These are phyloP conservation scores for Orussus abietinus DNA, from an alignment of 1,140 invertebrate species.

Conservation along the genomic window DNA sequence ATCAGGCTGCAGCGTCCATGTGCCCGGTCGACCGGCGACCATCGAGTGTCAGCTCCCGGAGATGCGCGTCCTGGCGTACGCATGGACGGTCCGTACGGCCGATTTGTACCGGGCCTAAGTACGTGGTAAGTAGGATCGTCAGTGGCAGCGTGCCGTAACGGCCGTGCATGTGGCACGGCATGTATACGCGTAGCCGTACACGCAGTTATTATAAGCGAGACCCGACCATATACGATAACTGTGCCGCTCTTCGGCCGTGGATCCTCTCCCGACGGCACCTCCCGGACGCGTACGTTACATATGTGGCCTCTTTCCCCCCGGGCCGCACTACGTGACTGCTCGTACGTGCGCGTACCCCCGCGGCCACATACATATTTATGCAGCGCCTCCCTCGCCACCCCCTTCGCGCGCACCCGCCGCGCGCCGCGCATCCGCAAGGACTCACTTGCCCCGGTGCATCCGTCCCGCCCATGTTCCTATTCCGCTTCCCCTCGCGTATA, in stretches of 20 bases:
- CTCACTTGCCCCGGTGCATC: conserved; percentile 10
- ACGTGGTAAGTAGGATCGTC: conserved; percentile 17
- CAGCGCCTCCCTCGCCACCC: conserved; percentile 11
- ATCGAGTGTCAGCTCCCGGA: too few relatives aligned
- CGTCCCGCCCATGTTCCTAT: background rate
- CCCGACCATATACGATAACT: conserved; percentile 36
- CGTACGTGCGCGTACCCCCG: conserved; percentile 9
- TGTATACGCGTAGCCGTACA: conserved; percentile 34
- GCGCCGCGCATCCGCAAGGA: conserved; percentile 6
- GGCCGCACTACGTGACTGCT: conserved; percentile 7
- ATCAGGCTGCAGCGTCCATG: too few relatives aligned
- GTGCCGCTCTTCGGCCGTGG: conserved; percentile 35
- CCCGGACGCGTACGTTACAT: background rate
- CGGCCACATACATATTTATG: conserved; percentile 25
- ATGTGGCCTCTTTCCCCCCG: background rate
- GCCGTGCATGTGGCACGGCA: conserved; percentile 31
- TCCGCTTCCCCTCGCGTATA: too few relatives aligned
- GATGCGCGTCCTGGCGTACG: too few relatives aligned
- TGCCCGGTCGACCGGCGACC: too few relatives aligned
- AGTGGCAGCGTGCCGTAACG: conserved; percentile 5
- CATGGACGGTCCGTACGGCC: too few relatives aligned
- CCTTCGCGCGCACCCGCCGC: conserved; percentile 8
- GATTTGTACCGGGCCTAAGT: background rate
- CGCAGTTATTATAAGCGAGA: conserved; percentile 34
- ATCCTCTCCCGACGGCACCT: conserved; percentile 2